Base-by-base conservation (phyloP, 2,888 invertebrate species). In the Dolichomitus sp. region DNA sequence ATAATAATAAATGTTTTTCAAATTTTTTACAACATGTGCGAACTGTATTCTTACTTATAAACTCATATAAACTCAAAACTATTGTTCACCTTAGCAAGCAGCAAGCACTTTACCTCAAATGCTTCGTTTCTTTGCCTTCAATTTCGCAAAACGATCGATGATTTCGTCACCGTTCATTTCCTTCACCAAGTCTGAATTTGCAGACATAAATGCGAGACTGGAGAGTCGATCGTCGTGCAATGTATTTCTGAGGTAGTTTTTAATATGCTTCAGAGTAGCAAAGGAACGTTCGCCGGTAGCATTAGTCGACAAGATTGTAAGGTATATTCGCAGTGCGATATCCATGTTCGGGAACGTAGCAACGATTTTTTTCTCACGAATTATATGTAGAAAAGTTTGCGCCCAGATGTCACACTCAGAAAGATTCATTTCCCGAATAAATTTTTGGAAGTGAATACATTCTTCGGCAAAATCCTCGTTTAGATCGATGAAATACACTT, bases 301-400 rank as follows among this genome's bases (percentile, higher is more conserved):
- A 40, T 65, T 75, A 75, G 54, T 65, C 19, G 65, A 42, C 14
- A 75, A 42, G 42, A 75, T 48, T 0, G 74, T 66, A 5, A 65
- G 65, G 19, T 65, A 81, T 54, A 80, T 69, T 69, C 75, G 75
- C 14, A 80, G 14, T 23, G 42, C 75, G 42, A 69, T 80, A 65
- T 83, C 75, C 70, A 83, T 74, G 40, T 69, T 82, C 42, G 74
- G 79, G 45, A 79, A 78, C 17, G 74, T 82, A 14, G 78, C 69
- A 50, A 80, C 70, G 45, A 80, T 69, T 63, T 80, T 80, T 37
- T 80, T 80, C 37, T 80, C 80, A 42, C 80, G 80, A 52, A 80
- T 63, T 19, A 80, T 69, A 12, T 17, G 23, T 54, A 69, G 54
- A 63, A 50, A 75, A 9, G 42, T 65, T 9, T 27, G 40, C 42